Evolutionary conservation across 2,113 vertebrate species (phyloP), one percentile per base, ranked within the genome.

Genomic region (Mungos mungo): DNA sequence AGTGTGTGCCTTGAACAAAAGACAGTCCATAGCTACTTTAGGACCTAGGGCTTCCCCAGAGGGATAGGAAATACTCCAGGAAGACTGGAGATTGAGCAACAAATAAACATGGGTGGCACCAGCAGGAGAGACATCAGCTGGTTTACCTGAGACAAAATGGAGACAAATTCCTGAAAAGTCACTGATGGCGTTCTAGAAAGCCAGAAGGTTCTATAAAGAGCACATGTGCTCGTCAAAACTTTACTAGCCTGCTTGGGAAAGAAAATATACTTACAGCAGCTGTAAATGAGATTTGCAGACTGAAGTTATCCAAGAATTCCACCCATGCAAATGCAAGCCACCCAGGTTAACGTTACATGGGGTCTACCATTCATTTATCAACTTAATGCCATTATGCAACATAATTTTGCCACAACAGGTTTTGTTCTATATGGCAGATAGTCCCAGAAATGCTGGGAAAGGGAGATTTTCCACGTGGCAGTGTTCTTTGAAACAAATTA

Each of bases 401-500:
- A 72, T 21, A 54, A 85, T 29, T 45, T 66, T 65, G 38, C 25
- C 82, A 79, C 15, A 83, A 66, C 5, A 33, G 60, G 38, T 23
- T 65, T 88, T 85, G 21, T 68, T 94, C 33, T 29, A 38, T 33
- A 72, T 41, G 41, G 35, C 71, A 52, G 21, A 66, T 16, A 63
- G 92, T 68, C 16, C 35, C 60, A 52, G 47, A 86, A 83, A 95
- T 54, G n/a, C 85, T 79, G 16, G 38, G 6, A 81, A 92, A 87
- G 29, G 57, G 33, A 19, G 16, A 29, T 84, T 92, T 82, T 79
- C 74, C 50, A 84, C 38, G 52, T 45, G 47, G 33, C 23, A 66
- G 10, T 29, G 69, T 92, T 90, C 66, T 94, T 69, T n/a, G 47
- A 95, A 77, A 79, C 38, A 57, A 97, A 83, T 74, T 63, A 72